Percentiles rank a stretch among this genome's conserved stretches.
These are phyloP conservation scores for Anguilla marmorata DNA, from an alignment of 2,797 vertebrate species.

Conservation along the genomic window DNA sequence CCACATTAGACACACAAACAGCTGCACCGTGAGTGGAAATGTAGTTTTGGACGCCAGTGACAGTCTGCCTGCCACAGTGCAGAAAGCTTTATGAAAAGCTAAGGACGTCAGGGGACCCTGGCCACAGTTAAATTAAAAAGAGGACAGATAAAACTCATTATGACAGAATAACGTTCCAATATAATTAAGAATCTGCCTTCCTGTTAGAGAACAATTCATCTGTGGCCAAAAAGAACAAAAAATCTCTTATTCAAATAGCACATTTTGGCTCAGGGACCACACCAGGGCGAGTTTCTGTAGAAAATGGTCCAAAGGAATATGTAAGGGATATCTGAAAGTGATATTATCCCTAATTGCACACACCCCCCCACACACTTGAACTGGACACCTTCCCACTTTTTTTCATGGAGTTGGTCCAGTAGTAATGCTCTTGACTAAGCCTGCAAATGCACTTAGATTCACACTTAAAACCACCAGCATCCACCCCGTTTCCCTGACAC, in stretches of 20 bases:
- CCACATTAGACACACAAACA: not conserved
- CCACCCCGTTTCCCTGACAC: not conserved
- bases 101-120: not conserved
- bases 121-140: constrained; percentile 9
- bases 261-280: not conserved
- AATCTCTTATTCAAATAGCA: not conserved
- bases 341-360: not conserved
- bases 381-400: not conserved
- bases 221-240: not conserved
- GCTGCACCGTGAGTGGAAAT: not conserved
- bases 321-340: not conserved
- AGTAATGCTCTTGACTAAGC: not conserved
- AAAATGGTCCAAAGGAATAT: not conserved
- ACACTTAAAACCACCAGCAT: not conserved
- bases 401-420: not conserved
- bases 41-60: not conserved
- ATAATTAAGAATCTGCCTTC: constrained; percentile 2
- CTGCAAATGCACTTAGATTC: no score
- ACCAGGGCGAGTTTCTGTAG: not conserved
- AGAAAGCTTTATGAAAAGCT: not conserved
- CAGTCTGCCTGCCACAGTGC: not conserved
- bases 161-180: not conserved
- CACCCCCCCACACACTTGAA: not conserved
- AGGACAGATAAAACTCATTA: constrained; percentile 7
- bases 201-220: not conserved